Evolutionary conservation across 1,140 invertebrate species (phyloP), one percentile per base, ranked within the genome.

Genomic region (Papilio polyxenes): DNA sequence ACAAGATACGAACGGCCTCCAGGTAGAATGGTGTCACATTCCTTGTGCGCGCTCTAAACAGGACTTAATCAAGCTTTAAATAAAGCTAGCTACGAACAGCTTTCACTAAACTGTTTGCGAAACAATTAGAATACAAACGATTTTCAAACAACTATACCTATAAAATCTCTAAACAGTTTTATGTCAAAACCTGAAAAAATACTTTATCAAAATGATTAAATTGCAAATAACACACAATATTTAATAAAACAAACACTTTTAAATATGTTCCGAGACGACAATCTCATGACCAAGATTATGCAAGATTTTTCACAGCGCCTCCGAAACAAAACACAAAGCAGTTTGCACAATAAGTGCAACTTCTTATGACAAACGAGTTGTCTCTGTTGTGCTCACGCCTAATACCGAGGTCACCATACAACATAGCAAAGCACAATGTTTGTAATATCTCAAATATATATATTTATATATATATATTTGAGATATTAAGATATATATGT

Each of bases 291-390:
- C 82, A 77, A 81, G 82, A 85, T 85, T 82, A 82, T 69, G 78
- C 78, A 80, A 79, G 53, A 80, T 84, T 80, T 85, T 77, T 82
- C 81, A 77, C 79, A 84, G 84, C 80, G 83, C 49, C 83, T 84
- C 82, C 75, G 59, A 84, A 81, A 69, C 59, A 40, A 49, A 85
- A 81, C 75, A 88, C 83, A 87, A 87, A 87, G 83, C 69, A 53
- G 37, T 62, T 88, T 88, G 83, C 83, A 84, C 82, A 83, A 85
- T 79, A 80, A 82, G 82, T 75, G 72, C 75, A 83, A 83, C 75
- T 82, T 75, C 79, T 80, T 77, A 82, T 83, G 82, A 84, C 83
- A 82, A 88, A 84, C 87, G 72, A 59, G 84, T 86, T 85, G 80
- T 83, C 82, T 85, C 84, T 87, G 84, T 87, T 77, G 23, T 76